Evolutionary conservation across 2,113 vertebrate species (phyloP).

Genomic region (Dromaius novaehollandiae): DNA sequence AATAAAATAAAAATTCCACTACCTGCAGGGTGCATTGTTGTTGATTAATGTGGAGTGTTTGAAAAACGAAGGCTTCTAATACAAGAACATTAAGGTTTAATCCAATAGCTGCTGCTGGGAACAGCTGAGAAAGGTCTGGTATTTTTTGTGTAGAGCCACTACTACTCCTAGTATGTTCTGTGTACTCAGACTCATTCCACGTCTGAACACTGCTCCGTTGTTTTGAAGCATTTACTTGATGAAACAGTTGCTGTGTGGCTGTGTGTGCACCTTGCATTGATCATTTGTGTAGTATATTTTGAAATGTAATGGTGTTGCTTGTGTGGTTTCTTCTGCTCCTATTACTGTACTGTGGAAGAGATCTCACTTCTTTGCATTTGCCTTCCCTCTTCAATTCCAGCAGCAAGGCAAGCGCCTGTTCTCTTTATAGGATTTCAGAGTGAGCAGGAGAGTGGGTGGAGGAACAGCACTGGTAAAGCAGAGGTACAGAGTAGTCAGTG

Average conservation of each 20-base stretch:
- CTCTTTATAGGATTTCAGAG: not conserved
- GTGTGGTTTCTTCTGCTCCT: slow-evolving; percentile 12
- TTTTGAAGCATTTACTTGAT: not conserved
- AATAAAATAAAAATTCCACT: not conserved
- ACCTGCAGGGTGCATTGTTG: not conserved
- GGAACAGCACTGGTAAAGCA: not conserved
- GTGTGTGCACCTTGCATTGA: not conserved
- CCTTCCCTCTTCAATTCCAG: not conserved
- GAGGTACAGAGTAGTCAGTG: accelerated
- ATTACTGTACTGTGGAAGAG: not conserved
- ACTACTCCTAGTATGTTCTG: not conserved
- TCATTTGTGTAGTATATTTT: not conserved
- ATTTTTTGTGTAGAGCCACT: not conserved
- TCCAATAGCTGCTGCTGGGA: not conserved
- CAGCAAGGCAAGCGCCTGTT: accelerated
- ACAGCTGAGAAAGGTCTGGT: not conserved
- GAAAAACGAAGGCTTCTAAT: not conserved
- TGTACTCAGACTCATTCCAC: not conserved
- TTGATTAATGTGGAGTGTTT: not conserved
- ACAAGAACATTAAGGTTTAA: not conserved
- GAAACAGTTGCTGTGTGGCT: slow-evolving; percentile 16
- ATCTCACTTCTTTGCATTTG: not conserved
- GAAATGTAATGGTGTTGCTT: not conserved
- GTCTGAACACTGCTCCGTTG: not conserved
- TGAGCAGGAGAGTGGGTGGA: not conserved